phyloP scores from a whole-genome alignment of 2,797 vertebrate species.

The Sebastes hubbsi region DNA sequence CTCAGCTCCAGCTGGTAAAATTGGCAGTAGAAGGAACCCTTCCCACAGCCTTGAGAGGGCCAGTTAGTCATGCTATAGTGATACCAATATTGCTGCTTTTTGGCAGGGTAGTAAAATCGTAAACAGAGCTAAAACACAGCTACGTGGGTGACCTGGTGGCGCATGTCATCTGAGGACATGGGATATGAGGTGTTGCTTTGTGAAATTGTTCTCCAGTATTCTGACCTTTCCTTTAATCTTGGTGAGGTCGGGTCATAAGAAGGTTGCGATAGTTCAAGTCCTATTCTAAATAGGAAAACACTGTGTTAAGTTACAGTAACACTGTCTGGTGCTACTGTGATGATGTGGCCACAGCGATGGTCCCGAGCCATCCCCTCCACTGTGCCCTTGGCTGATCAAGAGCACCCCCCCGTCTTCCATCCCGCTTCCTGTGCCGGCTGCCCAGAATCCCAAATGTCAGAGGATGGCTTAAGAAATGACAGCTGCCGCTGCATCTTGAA shows the following conservation, averaged over 20 bases:
- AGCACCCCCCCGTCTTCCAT: constrained; percentile 23
- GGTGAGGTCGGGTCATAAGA: background rate
- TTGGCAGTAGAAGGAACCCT: constrained; percentile 34
- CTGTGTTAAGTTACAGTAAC: constrained; percentile 42
- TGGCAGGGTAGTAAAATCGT: background rate
- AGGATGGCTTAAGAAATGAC: constrained; percentile 72
- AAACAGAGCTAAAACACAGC: constrained; percentile 10
- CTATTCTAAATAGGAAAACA: constrained; percentile 14
- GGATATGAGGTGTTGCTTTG: constrained; percentile 4
- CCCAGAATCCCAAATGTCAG: constrained; percentile 72
- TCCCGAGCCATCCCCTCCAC: constrained; percentile 11
- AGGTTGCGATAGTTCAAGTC: background rate
- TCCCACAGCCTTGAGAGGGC: constrained; percentile 22
- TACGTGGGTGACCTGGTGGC: background rate
- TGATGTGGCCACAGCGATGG: background rate
- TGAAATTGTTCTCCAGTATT: constrained; percentile 11
- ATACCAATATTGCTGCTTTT: constrained; percentile 9
- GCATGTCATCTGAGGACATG: constrained; percentile 7
- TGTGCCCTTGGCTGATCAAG: constrained; percentile 53
- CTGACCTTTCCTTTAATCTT: constrained; percentile 21
- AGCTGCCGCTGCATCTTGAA: constrained; percentile 79
- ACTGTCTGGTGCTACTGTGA: constrained; percentile 1
- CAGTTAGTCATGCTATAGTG: constrained; percentile 24
- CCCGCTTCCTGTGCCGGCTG: constrained; percentile 45
- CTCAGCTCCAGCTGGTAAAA: constrained; percentile 50